Conservation (phyloP, 2,888 invertebrate species). For the Ditylenchus weischeri region DNA sequence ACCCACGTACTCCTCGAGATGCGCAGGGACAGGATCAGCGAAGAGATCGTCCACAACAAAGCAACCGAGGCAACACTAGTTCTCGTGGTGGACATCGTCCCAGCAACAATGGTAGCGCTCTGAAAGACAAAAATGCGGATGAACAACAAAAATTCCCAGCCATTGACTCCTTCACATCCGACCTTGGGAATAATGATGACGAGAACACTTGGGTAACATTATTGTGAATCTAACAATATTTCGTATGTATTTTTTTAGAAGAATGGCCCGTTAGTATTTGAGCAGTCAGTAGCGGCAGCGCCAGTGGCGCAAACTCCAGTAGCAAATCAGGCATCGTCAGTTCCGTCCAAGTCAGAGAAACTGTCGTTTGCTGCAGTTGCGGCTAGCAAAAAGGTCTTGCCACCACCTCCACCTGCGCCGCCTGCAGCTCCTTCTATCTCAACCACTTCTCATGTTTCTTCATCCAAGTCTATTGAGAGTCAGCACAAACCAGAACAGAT, state of each 20-base stretch:
- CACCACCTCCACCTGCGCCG: not conserved
- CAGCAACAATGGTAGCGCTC: not conserved
- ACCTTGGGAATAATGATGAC: not conserved
- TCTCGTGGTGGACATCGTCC: not conserved
- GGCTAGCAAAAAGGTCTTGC: not conserved
- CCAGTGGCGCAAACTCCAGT: not conserved
- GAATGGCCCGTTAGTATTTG: constrained; percentile 13
- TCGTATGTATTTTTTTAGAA: not conserved
- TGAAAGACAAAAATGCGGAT: not conserved
- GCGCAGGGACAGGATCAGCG: not conserved
- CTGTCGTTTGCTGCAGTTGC: constrained; percentile 10
- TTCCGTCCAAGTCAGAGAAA: not conserved
- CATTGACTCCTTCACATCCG: constrained; percentile 1
- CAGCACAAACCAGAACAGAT: no score
- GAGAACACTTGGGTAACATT: constrained; percentile 8
- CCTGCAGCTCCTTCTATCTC: not conserved
- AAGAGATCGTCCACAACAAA: not conserved
- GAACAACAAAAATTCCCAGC: constrained; percentile 2
- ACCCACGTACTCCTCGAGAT: not conserved
- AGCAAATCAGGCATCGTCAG: not conserved
- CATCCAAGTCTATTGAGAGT: no score
- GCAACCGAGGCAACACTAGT: not conserved
- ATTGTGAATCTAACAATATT: constrained; percentile 2
- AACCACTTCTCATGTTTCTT: no score
- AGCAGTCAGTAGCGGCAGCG: not conserved